phyloP scores from a whole-genome alignment of 2,113 vertebrate genomes.

The Bagarius yarrelli region DNA sequence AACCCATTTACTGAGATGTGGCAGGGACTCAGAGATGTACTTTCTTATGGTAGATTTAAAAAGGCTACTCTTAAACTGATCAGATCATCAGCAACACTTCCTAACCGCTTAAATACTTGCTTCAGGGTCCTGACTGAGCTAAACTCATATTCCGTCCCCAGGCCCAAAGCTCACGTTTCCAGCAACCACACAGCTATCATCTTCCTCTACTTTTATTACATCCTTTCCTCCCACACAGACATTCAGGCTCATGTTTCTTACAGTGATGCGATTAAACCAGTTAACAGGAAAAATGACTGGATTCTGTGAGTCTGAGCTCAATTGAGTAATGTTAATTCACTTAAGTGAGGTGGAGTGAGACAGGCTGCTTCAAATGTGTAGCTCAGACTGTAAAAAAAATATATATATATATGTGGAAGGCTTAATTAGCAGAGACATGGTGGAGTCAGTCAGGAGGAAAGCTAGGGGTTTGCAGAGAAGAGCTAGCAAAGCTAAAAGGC shows the following conservation, averaged over 20 bases:
- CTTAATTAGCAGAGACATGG: slow-evolving; percentile 25
- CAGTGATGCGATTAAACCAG: slow-evolving; percentile 31
- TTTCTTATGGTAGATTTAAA: slow-evolving; percentile 38
- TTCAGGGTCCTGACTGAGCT: slow-evolving; percentile 42
- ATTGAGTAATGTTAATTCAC: slow-evolving; percentile 38
- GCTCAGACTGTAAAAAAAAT: neutral
- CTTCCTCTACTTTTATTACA: slow-evolving; percentile 20
- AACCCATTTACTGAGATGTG: slow-evolving; percentile 54
- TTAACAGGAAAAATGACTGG: slow-evolving; percentile 22
- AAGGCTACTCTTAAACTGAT: slow-evolving; percentile 37
- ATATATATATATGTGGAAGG: neutral
- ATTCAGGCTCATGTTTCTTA: slow-evolving; percentile 31
- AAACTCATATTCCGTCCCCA: slow-evolving; percentile 34
- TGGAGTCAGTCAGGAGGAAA: slow-evolving; percentile 2
- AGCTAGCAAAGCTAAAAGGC: neutral
- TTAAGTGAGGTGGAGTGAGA: slow-evolving; percentile 21
- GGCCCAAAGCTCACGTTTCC: slow-evolving; percentile 19
- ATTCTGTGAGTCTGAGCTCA: slow-evolving; percentile 39
- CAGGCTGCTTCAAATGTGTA: neutral
- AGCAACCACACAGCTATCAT: slow-evolving; percentile 18
- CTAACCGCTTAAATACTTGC: slow-evolving; percentile 47
- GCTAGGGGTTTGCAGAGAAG: slow-evolving; percentile 13
- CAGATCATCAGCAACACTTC: slow-evolving; percentile 44
- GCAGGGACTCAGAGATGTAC: slow-evolving; percentile 36
- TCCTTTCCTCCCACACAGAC: slow-evolving; percentile 29